Evolutionary conservation across 2,113 vertebrate genomes (phyloP).

Genomic region (Lasiurus cinereus): DNA sequence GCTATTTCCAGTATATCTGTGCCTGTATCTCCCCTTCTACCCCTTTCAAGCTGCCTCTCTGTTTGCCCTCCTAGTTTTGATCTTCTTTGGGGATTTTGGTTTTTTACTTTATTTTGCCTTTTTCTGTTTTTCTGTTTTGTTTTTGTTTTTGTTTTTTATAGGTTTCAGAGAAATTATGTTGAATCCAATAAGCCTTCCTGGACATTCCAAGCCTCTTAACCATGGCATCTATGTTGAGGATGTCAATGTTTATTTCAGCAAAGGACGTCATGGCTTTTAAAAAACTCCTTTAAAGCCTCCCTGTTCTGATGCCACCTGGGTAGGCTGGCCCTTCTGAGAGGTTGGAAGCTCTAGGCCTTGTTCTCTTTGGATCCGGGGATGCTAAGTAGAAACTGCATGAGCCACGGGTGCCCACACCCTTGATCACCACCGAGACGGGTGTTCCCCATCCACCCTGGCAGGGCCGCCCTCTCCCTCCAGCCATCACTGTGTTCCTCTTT

Average conservation of each 20-base stretch:
- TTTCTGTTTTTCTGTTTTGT: conserved; percentile 89
- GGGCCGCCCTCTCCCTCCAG: conserved; percentile 86
- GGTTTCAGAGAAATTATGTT: conserved; percentile 95
- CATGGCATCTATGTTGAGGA: conserved; percentile 93
- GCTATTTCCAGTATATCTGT: conserved; percentile 83
- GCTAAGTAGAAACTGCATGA: conserved; percentile 86
- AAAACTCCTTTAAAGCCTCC: conserved; percentile 89
- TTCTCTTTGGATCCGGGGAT: conserved; percentile 89
- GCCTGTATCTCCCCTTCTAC: conserved; percentile 60
- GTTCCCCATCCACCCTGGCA: conserved; percentile 83
- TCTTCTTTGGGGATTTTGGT: conserved; percentile 87
- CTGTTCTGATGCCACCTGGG: conserved; percentile 89
- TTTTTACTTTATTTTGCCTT: conserved; percentile 91
- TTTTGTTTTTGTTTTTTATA: conserved; percentile 87
- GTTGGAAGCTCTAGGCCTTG: conserved; percentile 87
- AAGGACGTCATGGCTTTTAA: conserved; percentile 94
- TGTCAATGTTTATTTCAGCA: conserved; percentile 94
- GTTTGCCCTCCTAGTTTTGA: conserved; percentile 89
- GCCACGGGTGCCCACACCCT: conserved; percentile 79
- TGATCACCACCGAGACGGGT: conserved; percentile 81
- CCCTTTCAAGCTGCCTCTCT: conserved; percentile 72
- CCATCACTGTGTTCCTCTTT: conserved; percentile 86
- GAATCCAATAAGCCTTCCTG: conserved; percentile 93
- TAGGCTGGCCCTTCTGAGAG: conserved; percentile 90
- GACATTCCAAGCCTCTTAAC: conserved; percentile 94